These are phyloP conservation scores for Prionace glauca DNA, from an alignment of 2,797 vertebrate genomes.

Conservation along the genomic window DNA sequence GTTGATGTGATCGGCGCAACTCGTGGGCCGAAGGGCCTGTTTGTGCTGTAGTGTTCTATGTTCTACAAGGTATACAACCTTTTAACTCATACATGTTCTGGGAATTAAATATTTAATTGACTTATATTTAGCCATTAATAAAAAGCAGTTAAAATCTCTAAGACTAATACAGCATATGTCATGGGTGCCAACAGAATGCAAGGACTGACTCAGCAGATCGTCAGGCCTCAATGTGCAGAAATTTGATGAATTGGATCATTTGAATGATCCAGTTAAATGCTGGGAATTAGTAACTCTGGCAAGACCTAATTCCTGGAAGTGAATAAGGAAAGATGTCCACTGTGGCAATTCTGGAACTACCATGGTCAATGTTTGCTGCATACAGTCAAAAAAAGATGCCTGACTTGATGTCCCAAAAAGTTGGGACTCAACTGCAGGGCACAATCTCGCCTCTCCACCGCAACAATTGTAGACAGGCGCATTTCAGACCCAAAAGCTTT, in stretches of 20 bases:
- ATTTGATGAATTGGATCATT: background rate
- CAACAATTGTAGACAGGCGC: background rate
- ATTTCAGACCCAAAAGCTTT: background rate
- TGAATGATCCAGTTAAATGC: background rate
- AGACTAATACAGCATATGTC: background rate
- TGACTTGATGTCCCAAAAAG: background rate
- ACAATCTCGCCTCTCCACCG: background rate
- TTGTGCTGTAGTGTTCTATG: no score
- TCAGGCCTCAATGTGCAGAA: background rate
- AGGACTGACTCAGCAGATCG: background rate
- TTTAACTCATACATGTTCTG: background rate
- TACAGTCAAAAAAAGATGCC: background rate
- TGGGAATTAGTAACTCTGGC: background rate
- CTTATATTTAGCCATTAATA: background rate
- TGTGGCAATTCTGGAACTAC: background rate
- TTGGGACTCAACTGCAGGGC: background rate
- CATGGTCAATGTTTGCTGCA: background rate
- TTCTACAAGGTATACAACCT: background rate
- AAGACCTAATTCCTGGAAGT: background rate
- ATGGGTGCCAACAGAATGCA: background rate
- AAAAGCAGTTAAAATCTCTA: background rate
- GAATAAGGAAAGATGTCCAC: background rate
- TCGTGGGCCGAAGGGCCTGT: no score
- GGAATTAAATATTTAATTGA: background rate
- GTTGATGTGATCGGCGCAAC: no score